Evolutionary conservation across 1,140 invertebrate genomes (phyloP).

Genomic region (Calliphora vicina): DNA sequence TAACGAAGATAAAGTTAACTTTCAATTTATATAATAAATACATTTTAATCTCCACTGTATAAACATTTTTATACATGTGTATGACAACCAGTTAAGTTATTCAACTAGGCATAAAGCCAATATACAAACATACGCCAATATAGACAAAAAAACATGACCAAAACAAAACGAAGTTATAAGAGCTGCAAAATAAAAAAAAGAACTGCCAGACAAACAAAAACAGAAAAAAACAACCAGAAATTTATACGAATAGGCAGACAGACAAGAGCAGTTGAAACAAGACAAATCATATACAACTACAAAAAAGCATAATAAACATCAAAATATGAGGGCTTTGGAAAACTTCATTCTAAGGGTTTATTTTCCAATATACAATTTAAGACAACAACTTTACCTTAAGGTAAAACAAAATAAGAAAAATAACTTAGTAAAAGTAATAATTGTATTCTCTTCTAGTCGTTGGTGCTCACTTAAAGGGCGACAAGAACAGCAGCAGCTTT

Average conservation of each 20-base stretch:
- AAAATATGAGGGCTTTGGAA: neutral
- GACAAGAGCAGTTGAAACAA: neutral
- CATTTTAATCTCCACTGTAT: neutral
- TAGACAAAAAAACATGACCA: neutral
- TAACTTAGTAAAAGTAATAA: neutral
- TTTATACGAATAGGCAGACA: neutral
- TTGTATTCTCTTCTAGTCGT: neutral
- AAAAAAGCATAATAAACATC: neutral
- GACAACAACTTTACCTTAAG: neutral
- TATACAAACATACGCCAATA: neutral
- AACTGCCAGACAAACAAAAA: neutral
- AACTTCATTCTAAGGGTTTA: neutral
- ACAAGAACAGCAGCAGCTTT: too few relatives aligned
- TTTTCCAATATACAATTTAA: too few relatives aligned
- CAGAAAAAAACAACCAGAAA: neutral
- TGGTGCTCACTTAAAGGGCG: too few relatives aligned
- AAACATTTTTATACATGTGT: neutral
- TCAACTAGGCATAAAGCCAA: constrained; percentile 4
- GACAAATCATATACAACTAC: neutral
- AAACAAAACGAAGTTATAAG: neutral
- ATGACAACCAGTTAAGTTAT: neutral
- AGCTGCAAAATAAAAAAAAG: neutral
- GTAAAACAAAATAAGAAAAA: neutral
- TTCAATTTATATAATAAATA: too few relatives aligned
- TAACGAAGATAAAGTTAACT: too few relatives aligned